These are phyloP conservation scores for Uropsilus gracilis DNA, from an alignment of 2,113 vertebrate genomes.

Conservation along the genomic window DNA sequence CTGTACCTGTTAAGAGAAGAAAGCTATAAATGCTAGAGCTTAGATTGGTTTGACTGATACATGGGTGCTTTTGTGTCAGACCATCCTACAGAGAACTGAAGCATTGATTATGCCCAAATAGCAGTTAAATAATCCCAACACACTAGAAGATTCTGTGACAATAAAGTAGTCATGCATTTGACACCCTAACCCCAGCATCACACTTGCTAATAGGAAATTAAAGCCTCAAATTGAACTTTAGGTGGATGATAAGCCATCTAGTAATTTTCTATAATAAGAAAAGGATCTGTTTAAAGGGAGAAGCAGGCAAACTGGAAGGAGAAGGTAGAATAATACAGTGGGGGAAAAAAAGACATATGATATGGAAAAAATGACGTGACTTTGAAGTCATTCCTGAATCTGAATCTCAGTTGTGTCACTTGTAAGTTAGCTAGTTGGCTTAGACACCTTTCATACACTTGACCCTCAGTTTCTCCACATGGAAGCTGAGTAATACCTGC, in stretches of 20 bases:
- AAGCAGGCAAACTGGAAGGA: not conserved
- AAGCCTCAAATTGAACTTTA: slow-evolving; percentile 36
- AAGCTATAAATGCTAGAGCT: not conserved
- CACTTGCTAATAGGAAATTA: slow-evolving; percentile 24
- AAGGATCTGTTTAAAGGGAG: not conserved
- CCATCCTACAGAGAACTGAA: not conserved
- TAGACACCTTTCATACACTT: not conserved
- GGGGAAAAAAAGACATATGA: not conserved
- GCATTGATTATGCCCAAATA: slow-evolving; percentile 26
- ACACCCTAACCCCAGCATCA: not conserved
- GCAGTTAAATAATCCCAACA: slow-evolving; percentile 39
- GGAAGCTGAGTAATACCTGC: not conserved
- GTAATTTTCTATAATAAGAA: slow-evolving; percentile 15
- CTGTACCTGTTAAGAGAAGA: slow-evolving; percentile 48
- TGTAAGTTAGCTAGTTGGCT: not conserved
- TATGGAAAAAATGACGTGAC: not conserved
- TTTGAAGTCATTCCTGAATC: slow-evolving; percentile 26
- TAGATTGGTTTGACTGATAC: slow-evolving; percentile 34
- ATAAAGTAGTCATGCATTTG: not conserved
- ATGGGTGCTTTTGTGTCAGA: slow-evolving; percentile 19
- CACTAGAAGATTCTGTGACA: not conserved
- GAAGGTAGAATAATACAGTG: not conserved
- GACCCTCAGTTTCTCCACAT: not conserved
- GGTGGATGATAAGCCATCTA: not conserved
- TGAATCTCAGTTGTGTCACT: not conserved